Percentiles rank a stretch among this genome's conserved stretches.
Evolutionary conservation across 2,888 invertebrate species (phyloP).

Genomic region (Noctua janthina): DNA sequence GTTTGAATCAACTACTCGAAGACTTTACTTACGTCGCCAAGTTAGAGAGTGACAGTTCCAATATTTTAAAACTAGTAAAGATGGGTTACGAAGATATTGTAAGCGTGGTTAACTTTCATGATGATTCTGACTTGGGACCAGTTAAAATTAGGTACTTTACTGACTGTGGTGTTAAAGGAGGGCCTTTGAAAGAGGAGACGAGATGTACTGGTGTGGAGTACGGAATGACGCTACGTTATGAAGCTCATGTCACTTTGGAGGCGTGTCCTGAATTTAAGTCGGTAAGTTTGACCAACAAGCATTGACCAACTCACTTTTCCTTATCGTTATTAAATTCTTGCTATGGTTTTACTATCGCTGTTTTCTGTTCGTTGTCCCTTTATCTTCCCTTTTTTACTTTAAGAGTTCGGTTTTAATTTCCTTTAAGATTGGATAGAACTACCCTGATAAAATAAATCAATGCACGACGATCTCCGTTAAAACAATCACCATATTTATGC

Average conservation of each 20-base stretch:
- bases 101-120: slow-evolving; percentile 91
- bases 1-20: slow-evolving; percentile 92
- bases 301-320: neutral
- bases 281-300: too few relatives aligned
- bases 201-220: slow-evolving; percentile 91
- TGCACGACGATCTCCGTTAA: neutral
- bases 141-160: slow-evolving; percentile 93
- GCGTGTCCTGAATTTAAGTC: slow-evolving; percentile 89
- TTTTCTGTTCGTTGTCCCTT: neutral
- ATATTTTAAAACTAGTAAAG: slow-evolving; percentile 95
- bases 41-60: slow-evolving; percentile 95
- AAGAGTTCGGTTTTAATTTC: neutral
- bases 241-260: slow-evolving; percentile 90
- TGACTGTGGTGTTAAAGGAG: slow-evolving; percentile 91
- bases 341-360: neutral
- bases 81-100: slow-evolving; percentile 95
- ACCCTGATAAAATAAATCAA: neutral
- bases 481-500: neutral
- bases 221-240: slow-evolving; percentile 92
- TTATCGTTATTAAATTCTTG: neutral
- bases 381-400: neutral
- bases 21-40: slow-evolving; percentile 94
- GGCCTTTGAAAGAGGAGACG: slow-evolving; percentile 85
- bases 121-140: slow-evolving; percentile 91
- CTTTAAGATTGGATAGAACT: neutral